These are phyloP conservation scores for Myotis lucifugus DNA, from an alignment of 2,113 vertebrate genomes.

Conservation along the genomic window DNA sequence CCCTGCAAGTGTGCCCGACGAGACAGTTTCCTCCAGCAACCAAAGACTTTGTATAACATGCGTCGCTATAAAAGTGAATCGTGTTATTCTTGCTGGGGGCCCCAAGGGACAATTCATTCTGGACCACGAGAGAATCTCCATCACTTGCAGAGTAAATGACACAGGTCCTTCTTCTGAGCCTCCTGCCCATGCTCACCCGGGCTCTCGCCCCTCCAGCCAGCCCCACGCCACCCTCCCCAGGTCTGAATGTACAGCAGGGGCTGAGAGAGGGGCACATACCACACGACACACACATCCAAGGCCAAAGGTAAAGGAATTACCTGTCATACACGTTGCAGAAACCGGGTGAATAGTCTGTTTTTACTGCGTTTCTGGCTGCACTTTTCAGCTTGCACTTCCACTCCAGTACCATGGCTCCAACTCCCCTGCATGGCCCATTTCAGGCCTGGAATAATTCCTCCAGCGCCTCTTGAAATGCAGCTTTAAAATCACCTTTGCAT, in stretches of 20 bases:
- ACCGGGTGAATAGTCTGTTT: neutral
- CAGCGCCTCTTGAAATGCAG: neutral
- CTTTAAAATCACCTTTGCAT: neutral
- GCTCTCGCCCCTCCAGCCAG: neutral
- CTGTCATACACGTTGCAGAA: neutral
- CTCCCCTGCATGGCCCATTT: neutral
- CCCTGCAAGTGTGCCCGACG: neutral
- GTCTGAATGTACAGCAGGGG: neutral
- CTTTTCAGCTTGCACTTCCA: neutral
- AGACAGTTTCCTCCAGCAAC: constrained; percentile 31
- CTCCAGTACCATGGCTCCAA: neutral
- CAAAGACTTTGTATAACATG: constrained; percentile 43
- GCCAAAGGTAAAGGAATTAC: constrained; percentile 60
- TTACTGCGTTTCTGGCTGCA: neutral
- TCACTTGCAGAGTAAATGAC: constrained; percentile 45
- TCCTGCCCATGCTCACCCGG: neutral
- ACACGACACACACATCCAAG: neutral
- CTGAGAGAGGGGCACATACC: neutral
- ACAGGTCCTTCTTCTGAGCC: neutral
- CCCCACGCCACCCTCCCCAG: neutral
- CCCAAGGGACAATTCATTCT: constrained; percentile 35
- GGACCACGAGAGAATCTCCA: neutral
- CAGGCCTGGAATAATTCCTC: fast-evolving
- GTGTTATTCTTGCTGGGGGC: neutral
- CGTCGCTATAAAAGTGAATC: constrained; percentile 48